Percentiles rank a stretch among this genome's conserved stretches.
Conservation (phyloP, 2,888 invertebrate species). For the Plemyria rubiginata region DNA sequence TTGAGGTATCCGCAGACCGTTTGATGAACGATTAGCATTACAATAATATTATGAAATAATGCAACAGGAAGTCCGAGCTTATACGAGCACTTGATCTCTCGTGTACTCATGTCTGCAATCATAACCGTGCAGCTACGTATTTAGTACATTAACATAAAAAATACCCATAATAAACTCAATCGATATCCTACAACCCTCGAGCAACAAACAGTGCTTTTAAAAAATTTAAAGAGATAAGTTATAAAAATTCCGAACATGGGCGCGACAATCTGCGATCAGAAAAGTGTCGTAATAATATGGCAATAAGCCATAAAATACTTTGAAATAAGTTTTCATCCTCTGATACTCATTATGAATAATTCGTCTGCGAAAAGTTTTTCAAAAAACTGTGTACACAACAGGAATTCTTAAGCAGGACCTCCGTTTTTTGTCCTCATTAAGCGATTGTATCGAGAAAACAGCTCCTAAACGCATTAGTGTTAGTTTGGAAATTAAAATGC, state of each 20-base stretch:
- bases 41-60: constrained; percentile 4
- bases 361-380: constrained; percentile 71
- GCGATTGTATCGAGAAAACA: constrained; percentile 53
- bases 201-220: constrained; percentile 68
- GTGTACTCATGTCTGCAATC: constrained; percentile 34
- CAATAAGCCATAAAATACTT: constrained; percentile 71
- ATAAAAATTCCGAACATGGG: constrained; percentile 72
- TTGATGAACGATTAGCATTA: neutral
- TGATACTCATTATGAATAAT: constrained; percentile 77
- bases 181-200: constrained; percentile 71
- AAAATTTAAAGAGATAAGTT: constrained; percentile 61
- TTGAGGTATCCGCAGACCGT: no score
- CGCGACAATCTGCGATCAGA: constrained; percentile 63
- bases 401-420: constrained; percentile 71
- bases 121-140: constrained; percentile 60
- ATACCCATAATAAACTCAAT: constrained; percentile 74
- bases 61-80: constrained; percentile 25
- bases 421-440: constrained; percentile 62
- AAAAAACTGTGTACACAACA: constrained; percentile 74
- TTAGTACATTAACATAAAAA: constrained; percentile 77
- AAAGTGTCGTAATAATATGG: constrained; percentile 68
- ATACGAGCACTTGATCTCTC: constrained; percentile 15
- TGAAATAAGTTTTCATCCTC: constrained; percentile 55
- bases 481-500: constrained; percentile 47
- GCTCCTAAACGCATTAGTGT: constrained; percentile 48